Conservation (phyloP, 2,888 invertebrate genomes). For the Lepidocyrtoides sp. region DNA sequence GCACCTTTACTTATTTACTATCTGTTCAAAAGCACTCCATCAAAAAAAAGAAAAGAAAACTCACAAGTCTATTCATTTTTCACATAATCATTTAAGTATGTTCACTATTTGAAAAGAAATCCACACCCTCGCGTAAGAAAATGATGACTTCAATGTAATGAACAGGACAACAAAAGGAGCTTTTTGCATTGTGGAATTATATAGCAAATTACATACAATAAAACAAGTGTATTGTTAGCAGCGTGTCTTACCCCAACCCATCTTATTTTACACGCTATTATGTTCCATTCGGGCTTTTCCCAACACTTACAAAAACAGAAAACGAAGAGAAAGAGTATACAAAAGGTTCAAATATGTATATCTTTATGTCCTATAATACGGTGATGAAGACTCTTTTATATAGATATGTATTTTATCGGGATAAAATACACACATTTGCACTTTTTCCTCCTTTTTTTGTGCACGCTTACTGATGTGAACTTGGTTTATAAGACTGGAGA, state of each 20-base stretch:
- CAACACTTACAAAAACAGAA: not conserved
- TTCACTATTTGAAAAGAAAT: not conserved
- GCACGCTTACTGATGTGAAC: not conserved
- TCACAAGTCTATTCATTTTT: slow-evolving; percentile 15
- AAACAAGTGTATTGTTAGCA: slow-evolving; percentile 4
- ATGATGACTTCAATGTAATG: slow-evolving; percentile 61
- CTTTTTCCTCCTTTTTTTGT: no score
- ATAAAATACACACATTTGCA: no score
- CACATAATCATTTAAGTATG: slow-evolving; percentile 19
- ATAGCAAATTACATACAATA: slow-evolving; percentile 52
- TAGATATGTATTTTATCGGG: no score
- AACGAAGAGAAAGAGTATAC: not conserved
- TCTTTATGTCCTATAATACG: not conserved
- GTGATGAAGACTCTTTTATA: slow-evolving; percentile 5
- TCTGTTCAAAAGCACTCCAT: slow-evolving; percentile 26
- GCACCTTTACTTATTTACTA: slow-evolving; percentile 18
- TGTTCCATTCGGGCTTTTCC: slow-evolving; percentile 24
- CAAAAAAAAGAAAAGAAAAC: slow-evolving; percentile 21
- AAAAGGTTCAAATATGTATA: not conserved
- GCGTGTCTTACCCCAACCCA: slow-evolving; percentile 19
- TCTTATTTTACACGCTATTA: slow-evolving; percentile 16
- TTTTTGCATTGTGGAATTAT: slow-evolving; percentile 46
- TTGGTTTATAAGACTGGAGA: not conserved
- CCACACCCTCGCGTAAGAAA: slow-evolving; percentile 24
- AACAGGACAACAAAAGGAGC: slow-evolving; percentile 11